A percentile compares a stretch with the other conserved stretches of the same genome.
These are phyloP conservation scores for Rafetus swinhoei DNA, from an alignment of 2,113 vertebrate genomes.

Conservation along the genomic window DNA sequence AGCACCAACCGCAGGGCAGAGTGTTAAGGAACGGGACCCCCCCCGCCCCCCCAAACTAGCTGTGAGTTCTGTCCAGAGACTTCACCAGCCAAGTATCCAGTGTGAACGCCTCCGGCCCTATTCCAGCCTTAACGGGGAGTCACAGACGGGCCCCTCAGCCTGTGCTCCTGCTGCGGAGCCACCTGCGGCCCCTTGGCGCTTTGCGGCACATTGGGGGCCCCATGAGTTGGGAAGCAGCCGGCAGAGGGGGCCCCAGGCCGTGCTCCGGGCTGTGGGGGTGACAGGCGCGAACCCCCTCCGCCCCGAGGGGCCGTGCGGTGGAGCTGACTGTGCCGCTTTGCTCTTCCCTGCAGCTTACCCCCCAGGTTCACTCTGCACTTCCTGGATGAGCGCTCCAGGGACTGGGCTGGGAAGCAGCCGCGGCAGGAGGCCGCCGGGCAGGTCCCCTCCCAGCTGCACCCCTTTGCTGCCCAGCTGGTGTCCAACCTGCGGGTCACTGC, in stretches of 20 bases:
- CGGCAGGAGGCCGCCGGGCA: not conserved
- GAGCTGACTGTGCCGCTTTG: not conserved
- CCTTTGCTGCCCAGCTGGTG: slow-evolving; percentile 83
- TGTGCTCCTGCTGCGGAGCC: not conserved
- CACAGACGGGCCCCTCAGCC: not conserved
- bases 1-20: not conserved
- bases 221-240: not conserved
- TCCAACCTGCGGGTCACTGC: slow-evolving; percentile 86
- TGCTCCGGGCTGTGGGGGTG: not conserved
- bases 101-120: not conserved
- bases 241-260: not conserved
- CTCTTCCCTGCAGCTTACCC: slow-evolving; percentile 81
- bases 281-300: too few relatives aligned
- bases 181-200: not conserved
- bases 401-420: rapidly evolving
- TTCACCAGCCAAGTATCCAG: not conserved
- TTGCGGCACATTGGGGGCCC: not conserved
- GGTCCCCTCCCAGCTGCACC: slow-evolving; percentile 69
- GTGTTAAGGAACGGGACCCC: not conserved
- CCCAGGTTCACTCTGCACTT: slow-evolving; percentile 85
- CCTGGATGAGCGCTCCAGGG: slow-evolving; percentile 56
- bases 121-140: not conserved
- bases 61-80: not conserved
- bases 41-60: not conserved
- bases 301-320: rapidly evolving